Evolutionary conservation across 37 sponge, comb jelly and placozoan species (phyloP).

Genomic region (Chondrilla cf. caribensis): DNA sequence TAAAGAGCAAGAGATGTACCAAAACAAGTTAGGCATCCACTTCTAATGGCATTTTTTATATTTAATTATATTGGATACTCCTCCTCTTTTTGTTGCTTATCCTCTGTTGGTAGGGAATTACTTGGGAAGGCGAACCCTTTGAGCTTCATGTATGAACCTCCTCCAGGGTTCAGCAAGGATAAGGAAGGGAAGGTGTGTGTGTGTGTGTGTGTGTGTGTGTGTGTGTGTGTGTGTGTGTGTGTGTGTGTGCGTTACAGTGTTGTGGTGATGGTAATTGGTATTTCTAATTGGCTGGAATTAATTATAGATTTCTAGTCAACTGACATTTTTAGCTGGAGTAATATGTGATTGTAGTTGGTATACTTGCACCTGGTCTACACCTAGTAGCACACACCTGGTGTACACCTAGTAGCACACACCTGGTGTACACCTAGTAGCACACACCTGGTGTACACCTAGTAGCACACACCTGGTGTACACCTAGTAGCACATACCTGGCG

Average conservation of each 20-base stretch:
- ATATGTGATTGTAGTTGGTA: no score
- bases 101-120: slow-evolving; percentile 38
- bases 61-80: neutral
- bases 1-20: slow-evolving; percentile 87
- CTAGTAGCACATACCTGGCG: no score
- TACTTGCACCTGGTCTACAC: no score
- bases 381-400: no score
- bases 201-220: slow-evolving; percentile 9
- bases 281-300: no score
- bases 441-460: no score
- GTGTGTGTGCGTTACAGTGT: slow-evolving; percentile 21
- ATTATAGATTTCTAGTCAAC: no score
- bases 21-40: slow-evolving; percentile 43
- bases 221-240: slow-evolving; percentile 26
- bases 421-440: no score
- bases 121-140: slow-evolving; percentile 75
- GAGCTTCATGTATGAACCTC: slow-evolving; percentile 93
- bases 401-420: no score
- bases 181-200: neutral
- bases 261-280: neutral
- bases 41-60: neutral
- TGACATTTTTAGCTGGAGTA: no score
- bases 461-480: no score
- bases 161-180: slow-evolving; percentile 67
- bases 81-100: no score